Percentiles rank a stretch among this genome's conserved stretches.
These are phyloP conservation scores for Parelbella ahira DNA, from an alignment of 2,888 invertebrate species.

Conservation along the genomic window DNA sequence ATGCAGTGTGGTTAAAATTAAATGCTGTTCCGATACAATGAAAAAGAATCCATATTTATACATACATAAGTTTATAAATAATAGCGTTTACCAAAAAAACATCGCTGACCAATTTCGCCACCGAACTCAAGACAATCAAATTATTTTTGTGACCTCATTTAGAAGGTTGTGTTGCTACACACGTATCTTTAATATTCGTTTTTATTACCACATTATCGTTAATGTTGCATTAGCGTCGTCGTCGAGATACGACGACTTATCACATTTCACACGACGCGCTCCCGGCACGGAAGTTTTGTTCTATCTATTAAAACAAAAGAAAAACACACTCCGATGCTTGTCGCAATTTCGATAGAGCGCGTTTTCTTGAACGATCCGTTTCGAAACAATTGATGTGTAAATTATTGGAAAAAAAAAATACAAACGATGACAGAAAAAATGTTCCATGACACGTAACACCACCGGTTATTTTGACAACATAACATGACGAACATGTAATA, in stretches of 20 bases:
- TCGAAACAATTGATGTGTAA: too few relatives aligned
- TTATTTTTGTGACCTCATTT: constrained; percentile 23
- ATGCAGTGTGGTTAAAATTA: too few relatives aligned
- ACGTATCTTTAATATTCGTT: constrained; percentile 19
- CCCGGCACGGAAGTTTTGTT: constrained; percentile 3
- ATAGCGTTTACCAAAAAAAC: constrained; percentile 13
- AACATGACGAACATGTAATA: too few relatives aligned
- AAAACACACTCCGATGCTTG: too few relatives aligned
- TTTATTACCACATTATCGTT: constrained; percentile 20
- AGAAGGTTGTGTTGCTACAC: constrained; percentile 20
- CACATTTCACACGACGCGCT: constrained; percentile 5
- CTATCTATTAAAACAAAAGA: background rate
- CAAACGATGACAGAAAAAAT: too few relatives aligned
- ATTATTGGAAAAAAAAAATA: too few relatives aligned
- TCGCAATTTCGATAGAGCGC: too few relatives aligned
- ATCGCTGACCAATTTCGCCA: constrained; percentile 18
- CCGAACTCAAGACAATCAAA: constrained; percentile 23
- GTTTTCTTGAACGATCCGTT: too few relatives aligned
- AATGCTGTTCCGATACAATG: too few relatives aligned
- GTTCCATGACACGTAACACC: too few relatives aligned
- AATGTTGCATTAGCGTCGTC: constrained; percentile 14
- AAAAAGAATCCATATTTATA: background rate
- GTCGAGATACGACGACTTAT: constrained; percentile 10
- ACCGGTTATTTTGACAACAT: too few relatives aligned
- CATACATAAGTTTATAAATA: background rate